phyloP scores from a whole-genome alignment of 2,888 invertebrate species.

The Lymantria monacha region DNA sequence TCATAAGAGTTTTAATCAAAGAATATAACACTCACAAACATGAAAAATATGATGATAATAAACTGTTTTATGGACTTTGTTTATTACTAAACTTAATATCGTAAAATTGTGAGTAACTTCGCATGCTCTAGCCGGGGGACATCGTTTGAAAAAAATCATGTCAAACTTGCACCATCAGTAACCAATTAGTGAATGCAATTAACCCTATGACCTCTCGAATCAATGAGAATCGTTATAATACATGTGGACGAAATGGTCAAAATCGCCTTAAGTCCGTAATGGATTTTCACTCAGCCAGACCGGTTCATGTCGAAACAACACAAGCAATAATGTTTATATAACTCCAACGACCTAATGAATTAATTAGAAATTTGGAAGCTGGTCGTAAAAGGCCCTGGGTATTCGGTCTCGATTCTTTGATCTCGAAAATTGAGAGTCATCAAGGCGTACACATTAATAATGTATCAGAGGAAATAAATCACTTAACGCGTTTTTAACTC shows the following conservation, averaged over 20 bases:
- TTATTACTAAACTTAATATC: too few species aligned
- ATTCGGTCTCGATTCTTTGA: conserved; percentile 38
- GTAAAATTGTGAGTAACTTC: too few species aligned
- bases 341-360: conserved; percentile 45
- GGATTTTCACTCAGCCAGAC: conserved; percentile 3
- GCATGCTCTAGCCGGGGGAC: too few species aligned
- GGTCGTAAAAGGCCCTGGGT: conserved; percentile 40
- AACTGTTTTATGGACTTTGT: too few species aligned
- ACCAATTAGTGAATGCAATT: not conserved
- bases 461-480: conserved; percentile 35
- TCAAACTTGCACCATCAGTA: not conserved
- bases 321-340: conserved; percentile 45
- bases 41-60: too few species aligned
- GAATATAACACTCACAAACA: too few species aligned
- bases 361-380: conserved; percentile 48
- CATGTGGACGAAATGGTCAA: not conserved
- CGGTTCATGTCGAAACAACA: conserved; percentile 19
- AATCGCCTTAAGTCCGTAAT: conserved; percentile 4
- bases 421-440: conserved; percentile 27
- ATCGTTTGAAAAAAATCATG: too few species aligned
- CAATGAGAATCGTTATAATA: not conserved
- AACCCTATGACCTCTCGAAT: not conserved
- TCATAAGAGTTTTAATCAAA: too few species aligned
- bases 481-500: conserved; percentile 46
- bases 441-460: conserved; percentile 27